Evolutionary conservation across 2,888 invertebrate genomes (phyloP), one percentile per base, ranked within the genome.

Genomic region (Schizaphis graminum): DNA sequence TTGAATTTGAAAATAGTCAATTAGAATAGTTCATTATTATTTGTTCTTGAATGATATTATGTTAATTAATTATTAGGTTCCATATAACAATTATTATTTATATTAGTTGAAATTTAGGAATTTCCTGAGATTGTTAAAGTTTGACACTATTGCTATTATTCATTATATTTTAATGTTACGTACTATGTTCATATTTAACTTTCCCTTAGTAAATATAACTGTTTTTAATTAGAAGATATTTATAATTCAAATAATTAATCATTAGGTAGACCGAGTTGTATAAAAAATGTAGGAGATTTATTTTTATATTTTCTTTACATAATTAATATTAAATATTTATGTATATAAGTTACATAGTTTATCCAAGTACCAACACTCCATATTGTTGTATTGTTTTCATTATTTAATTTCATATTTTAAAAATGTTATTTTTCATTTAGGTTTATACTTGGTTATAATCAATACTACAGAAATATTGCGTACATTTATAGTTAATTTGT

Each of bases 341-440:
- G 77, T 77, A 21, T 77, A 53, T 89, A 89, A 24, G 67, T 88
- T 13, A 44, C 24, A 53, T 10, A 41, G 7, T 88, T 67, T 0
- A 41, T 47, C 24, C n/a, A n/a, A 41, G 16, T 28, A 77, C 44
- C 44, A 41, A 89, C 28, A 35, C 8, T 53, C 49, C 11, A 49
- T 67, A 41, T 24, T 77, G 35, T 57, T 86, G 35, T 92, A 57
- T 91, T 35, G 35, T 91, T 91, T 41, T 77, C 16, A 47, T 67
- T 35, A 67, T 67, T 28, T 86, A 61, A 56, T 89, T 89, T 53
- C 26, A n/a, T n/a, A 41, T 56, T 77, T 93, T 77, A 90, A 56
- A 67, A 24, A 47, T 94, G 67, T 94, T 89, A 56, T 88, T 67
- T 16, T 86, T 91, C 86, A 41, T 87, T 84, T 92, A 53, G 91